Conservation (phyloP, 2,888 invertebrate species). For the Stegophylla sp. region DNA sequence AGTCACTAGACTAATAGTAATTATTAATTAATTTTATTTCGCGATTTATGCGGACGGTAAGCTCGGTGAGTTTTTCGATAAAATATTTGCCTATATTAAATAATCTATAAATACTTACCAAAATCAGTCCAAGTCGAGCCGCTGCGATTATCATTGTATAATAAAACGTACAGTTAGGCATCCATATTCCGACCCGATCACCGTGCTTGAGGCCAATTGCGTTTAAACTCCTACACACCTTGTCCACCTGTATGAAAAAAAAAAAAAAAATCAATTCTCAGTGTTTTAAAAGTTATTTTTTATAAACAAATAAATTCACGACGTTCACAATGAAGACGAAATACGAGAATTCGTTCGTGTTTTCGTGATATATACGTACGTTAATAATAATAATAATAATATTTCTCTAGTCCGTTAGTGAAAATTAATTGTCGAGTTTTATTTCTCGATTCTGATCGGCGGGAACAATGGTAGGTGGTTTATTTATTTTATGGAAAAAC, state of each 20-base stretch:
- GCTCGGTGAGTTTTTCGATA: not conserved
- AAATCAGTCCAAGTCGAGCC: constrained; percentile 74
- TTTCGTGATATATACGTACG: too few species aligned
- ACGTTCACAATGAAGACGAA: constrained; percentile 1
- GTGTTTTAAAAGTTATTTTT: not conserved
- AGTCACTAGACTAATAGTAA: too few species aligned
- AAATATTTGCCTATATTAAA: not conserved
- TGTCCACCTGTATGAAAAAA: constrained; percentile 70
- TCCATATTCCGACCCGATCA: constrained; percentile 81
- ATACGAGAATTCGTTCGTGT: not conserved
- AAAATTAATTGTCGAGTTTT: too few species aligned
- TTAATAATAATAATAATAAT: too few species aligned
- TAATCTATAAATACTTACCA: constrained; percentile 66
- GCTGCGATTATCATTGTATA: constrained; percentile 74
- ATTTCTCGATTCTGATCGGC: too few species aligned
- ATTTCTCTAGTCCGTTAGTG: too few species aligned
- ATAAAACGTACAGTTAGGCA: constrained; percentile 81
- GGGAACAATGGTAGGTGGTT: too few species aligned
- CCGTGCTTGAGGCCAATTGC: constrained; percentile 74
- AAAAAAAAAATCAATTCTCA: too few species aligned
- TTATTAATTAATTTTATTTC: too few species aligned
- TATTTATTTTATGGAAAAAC: too few species aligned
- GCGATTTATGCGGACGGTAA: not conserved
- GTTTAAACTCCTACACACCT: constrained; percentile 75
- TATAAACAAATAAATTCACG: not conserved